A percentile compares a stretch with the other conserved stretches of the same genome.
phyloP scores from a whole-genome alignment of 2,113 vertebrate species.

The Perccottus glenii region DNA sequence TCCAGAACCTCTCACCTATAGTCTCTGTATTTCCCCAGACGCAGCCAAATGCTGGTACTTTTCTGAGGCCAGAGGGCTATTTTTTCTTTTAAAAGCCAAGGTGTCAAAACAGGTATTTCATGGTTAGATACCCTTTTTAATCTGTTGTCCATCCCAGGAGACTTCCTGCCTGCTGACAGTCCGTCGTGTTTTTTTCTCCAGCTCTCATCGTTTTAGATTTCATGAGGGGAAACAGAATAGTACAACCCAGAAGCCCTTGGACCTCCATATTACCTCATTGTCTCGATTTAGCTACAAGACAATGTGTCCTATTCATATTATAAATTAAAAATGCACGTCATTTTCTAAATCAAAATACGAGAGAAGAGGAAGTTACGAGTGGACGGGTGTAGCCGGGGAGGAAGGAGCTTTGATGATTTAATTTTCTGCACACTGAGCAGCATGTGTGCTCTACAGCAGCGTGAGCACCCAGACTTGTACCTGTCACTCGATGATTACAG shows the following conservation, averaged over 20 bases:
- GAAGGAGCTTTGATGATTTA: constrained; percentile 48
- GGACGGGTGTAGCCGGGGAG: constrained; percentile 8
- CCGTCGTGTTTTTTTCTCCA: constrained; percentile 11
- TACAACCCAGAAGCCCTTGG: constrained; percentile 3
- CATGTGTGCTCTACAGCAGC: constrained; percentile 24
- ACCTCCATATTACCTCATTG: not conserved
- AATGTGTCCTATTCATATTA: not conserved
- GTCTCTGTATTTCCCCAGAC: constrained; percentile 24
- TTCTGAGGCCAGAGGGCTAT: constrained; percentile 48
- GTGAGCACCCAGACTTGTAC: constrained; percentile 26
- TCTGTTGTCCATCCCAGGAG: constrained; percentile 65
- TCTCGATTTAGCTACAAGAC: not conserved
- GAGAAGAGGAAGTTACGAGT: not conserved
- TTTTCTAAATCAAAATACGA: constrained; percentile 6
- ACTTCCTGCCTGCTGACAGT: constrained; percentile 45
- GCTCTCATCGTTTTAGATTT: constrained; percentile 17
- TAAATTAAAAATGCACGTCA: not conserved
- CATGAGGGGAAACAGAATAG: constrained; percentile 8
- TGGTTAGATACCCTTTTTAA: constrained; percentile 77
- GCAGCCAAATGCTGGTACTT: constrained; percentile 41
- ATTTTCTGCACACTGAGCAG: constrained; percentile 62
- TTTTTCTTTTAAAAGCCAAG: constrained; percentile 63
- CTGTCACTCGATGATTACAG: constrained; percentile 42
- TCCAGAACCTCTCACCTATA: constrained; percentile 22
- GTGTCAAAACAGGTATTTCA: constrained; percentile 82